Evolutionary conservation across 2,113 vertebrate species (phyloP).

Genomic region (Smithornis capensis): DNA sequence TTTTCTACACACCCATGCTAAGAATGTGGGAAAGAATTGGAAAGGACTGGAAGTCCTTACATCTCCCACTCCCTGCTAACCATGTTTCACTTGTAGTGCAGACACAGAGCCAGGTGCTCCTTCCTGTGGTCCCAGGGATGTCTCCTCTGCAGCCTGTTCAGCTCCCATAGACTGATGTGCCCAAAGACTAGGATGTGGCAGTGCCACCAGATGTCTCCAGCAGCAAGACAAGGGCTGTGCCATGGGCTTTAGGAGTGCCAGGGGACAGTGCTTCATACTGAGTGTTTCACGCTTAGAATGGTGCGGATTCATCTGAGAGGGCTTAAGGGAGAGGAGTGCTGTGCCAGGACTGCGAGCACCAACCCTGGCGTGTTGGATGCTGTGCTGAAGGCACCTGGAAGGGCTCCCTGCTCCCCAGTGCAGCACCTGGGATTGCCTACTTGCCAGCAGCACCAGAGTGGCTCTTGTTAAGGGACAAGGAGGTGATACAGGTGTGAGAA

Average conservation of each 20-base stretch:
- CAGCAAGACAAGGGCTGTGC: background rate
- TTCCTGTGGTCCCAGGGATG: accelerated
- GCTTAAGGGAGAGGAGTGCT: background rate
- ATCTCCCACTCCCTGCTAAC: background rate
- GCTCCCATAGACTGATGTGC: background rate
- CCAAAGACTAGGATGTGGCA: background rate
- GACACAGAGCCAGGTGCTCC: background rate
- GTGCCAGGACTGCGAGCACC: accelerated
- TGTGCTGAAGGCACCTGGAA: background rate
- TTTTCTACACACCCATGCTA: background rate
- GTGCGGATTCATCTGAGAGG: background rate
- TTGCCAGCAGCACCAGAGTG: background rate
- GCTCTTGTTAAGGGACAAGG: background rate
- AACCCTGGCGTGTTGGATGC: background rate
- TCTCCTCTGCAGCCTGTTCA: accelerated
- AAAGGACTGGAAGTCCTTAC: background rate
- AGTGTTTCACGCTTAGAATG: background rate
- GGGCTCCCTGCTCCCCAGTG: accelerated
- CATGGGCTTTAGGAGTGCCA: background rate
- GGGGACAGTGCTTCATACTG: background rate
- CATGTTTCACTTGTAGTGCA: background rate
- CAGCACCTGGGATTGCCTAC: background rate
- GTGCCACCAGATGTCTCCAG: background rate
- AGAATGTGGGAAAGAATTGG: background rate
- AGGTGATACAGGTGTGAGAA: accelerated